Evolutionary conservation across 2,797 vertebrate genomes (phyloP), one percentile per base, ranked within the genome.

Genomic region (Lemur catta): DNA sequence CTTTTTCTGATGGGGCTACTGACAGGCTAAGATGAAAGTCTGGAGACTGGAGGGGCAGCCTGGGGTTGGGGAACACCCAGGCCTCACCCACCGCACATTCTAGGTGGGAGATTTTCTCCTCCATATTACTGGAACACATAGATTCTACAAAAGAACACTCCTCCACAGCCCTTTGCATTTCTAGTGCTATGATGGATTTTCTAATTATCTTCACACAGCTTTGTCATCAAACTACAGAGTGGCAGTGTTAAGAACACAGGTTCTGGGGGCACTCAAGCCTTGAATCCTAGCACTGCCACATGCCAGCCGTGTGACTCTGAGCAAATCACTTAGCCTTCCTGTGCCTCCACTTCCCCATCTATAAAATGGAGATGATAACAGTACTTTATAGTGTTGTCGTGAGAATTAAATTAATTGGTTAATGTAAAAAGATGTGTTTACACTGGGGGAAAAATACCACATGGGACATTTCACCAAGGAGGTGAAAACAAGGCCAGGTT

Each of bases 181-280:
- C 65, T 87, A 84, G 30, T 52, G 30, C 41, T 59, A 46, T 28
- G n/a, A 38, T 59, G 12, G 22, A 61, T 92, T 81, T 91, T 79
- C 48, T 91, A n/a, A 81, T 90, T 71, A 71, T 91, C 63, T 94
- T 93, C 59, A 84, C n/a, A 91, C 72, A 84, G 59, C 63, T 79
- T 69, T 94, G 71, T 76, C 74, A 46, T 88, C 52, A 92, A 43
- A 90, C 59, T 43, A 22, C 78, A 61, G 67, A 93, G 71, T 41
- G 80, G 82, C 55, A 65, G n/a, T 75, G n/a, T n/a, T 91, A 61
- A 96, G 80, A 89, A 33, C 35, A 59, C 28, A 63, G 20, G n/a
- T 20, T 75, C 86, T 81, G n/a, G 35, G 61, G 52, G 30, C 52
- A 22, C 26, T 67, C 35, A 55, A 69, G 30, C 14, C 57, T 91